Evolutionary conservation across 2,797 vertebrate species (phyloP), one percentile per base, ranked within the genome.

Genomic region (Anas acuta): DNA sequence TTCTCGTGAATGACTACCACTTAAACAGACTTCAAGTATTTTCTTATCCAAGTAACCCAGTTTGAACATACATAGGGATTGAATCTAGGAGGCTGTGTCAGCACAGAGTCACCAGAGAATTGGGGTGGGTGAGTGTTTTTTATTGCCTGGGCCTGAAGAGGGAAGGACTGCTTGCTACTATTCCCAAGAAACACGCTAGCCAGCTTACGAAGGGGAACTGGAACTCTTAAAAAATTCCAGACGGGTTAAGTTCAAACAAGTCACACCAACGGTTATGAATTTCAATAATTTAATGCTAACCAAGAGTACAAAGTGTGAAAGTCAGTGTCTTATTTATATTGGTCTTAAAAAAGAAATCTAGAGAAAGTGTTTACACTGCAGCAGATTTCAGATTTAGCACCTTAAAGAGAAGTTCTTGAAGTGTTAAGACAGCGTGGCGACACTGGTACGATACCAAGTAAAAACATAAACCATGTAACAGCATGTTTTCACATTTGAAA

Each of bases 241-340:
- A 62, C 58, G 16, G 75, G 11, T 76, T 72, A 58, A 43, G 11
- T 75, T 84, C 66, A 87, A 74, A 91, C 9, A 17, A 93, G 60
- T 83, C 86, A 84, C 77, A 87, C 69, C 69, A 47, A 35, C 17
- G 5, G 45, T 84, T 94, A 94, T 95, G 95, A 95, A 97, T 88
- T 87, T 96, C 92, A 98, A 97, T 98, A 97, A 98, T 98, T 98
- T 98, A 98, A 97, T 97, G 95, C 96, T 97, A 98, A 97, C 90
- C 90, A 96, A 98, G 87, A 97, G 94, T 98, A 98, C 92, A 97
- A 98, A 97, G 96, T 97, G 80, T 97, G 97, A 97, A 97, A 97
- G 83, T 94, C 33, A 54, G 95, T 96, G 94, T 96, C 85, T 95
- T 57, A 57, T 87, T 96, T 94, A 90, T 91, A 93, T 72, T 87